Percentiles rank a stretch among this genome's conserved stretches.
Conservation (phyloP, 2,113 vertebrate species). For the Apaloderma vittatum region DNA sequence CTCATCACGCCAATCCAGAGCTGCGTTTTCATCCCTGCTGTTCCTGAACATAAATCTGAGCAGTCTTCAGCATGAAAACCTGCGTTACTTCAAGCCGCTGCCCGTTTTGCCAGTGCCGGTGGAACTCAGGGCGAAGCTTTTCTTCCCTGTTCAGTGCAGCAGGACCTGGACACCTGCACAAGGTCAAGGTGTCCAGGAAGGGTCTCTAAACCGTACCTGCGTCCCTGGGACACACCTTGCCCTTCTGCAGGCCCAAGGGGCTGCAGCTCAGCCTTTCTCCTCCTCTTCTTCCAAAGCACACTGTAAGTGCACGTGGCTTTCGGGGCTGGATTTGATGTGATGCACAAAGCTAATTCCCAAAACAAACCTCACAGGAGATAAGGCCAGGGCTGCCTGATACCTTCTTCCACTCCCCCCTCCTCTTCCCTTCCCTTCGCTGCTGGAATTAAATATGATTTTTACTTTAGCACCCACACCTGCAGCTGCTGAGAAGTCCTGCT, state of each 20-base stretch:
- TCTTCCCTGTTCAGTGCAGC: neutral
- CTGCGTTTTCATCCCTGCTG: constrained; percentile 44
- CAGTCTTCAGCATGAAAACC: neutral
- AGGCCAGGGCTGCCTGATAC: neutral
- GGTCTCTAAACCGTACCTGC: neutral
- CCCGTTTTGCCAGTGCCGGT: neutral
- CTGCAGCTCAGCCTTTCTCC: neutral
- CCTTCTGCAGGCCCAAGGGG: neutral
- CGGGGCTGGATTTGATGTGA: neutral
- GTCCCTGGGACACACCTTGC: neutral
- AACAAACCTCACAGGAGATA: neutral
- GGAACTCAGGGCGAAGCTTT: neutral
- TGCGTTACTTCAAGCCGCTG: neutral
- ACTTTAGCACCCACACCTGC: constrained; percentile 64
- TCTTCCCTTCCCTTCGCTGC: neutral
- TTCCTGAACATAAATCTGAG: constrained; percentile 31
- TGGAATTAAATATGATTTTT: constrained; percentile 55
- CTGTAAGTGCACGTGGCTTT: neutral
- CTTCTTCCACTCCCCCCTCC: neutral
- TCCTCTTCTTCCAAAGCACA: neutral
- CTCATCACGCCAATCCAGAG: neutral
- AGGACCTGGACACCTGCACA: neutral
- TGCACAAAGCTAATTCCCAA: neutral
- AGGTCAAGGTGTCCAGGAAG: neutral
- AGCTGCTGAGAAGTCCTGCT: constrained; percentile 57